These are phyloP conservation scores for Atta cephalotes DNA, from an alignment of 1,140 invertebrate species.

Conservation along the genomic window DNA sequence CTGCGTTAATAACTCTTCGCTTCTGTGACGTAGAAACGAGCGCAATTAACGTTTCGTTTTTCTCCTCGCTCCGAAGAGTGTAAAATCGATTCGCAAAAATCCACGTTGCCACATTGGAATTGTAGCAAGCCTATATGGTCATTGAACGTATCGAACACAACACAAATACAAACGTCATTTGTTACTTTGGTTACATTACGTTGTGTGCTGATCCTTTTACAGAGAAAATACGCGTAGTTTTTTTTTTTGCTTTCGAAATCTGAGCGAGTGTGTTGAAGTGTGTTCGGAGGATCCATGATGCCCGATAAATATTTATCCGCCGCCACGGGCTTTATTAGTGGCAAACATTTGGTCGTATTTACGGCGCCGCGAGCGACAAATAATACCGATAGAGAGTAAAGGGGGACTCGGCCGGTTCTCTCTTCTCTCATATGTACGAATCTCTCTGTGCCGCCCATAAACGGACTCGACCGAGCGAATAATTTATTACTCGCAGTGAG, in stretches of 20 bases:
- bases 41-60: slow-evolving; percentile 52
- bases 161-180: not conserved
- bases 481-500: slow-evolving; percentile 77
- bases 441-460: slow-evolving; percentile 68
- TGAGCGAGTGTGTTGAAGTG: slow-evolving; percentile 37
- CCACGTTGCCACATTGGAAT: not conserved
- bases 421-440: slow-evolving; percentile 57
- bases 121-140: not conserved
- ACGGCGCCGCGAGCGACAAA: slow-evolving; percentile 76
- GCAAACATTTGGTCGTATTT: slow-evolving; percentile 78
- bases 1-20: slow-evolving; percentile 47
- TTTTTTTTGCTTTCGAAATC: slow-evolving; percentile 15
- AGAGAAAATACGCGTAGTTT: not conserved
- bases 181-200: not conserved
- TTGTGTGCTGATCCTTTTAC: slow-evolving; percentile 9
- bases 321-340: slow-evolving; percentile 71
- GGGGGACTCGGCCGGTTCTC: slow-evolving; percentile 17
- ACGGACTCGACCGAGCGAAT: slow-evolving; percentile 75
- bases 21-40: slow-evolving; percentile 34
- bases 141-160: not conserved
- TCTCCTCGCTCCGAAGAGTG: slow-evolving; percentile 19
- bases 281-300: slow-evolving; percentile 64
- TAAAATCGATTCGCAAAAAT: slow-evolving; percentile 40
- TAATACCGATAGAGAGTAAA: slow-evolving; percentile 63
- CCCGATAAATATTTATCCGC: slow-evolving; percentile 76